Conservation (phyloP, 2,113 vertebrate species). For the Gymnogyps californianus region DNA sequence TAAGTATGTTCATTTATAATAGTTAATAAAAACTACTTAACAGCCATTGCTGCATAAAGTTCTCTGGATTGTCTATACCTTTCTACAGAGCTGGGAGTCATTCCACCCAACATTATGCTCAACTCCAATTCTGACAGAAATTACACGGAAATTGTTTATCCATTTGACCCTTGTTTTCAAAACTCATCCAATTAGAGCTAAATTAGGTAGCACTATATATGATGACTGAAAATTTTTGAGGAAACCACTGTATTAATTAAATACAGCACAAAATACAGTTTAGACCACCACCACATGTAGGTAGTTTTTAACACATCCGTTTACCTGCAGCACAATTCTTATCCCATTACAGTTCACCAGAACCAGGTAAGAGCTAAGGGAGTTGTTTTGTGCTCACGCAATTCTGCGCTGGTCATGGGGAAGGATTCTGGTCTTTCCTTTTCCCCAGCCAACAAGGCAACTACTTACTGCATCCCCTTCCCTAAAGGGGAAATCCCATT, state of each 20-base stretch:
- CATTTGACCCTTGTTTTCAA: background rate
- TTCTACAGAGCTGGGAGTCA: background rate
- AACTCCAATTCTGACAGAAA: background rate
- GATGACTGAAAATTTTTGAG: background rate
- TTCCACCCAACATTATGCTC: background rate
- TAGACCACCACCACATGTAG: background rate
- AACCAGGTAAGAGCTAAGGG: background rate
- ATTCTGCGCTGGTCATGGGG: background rate
- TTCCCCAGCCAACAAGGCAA: rapidly evolving
- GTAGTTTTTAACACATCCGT: background rate
- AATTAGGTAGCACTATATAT: background rate
- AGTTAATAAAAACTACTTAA: background rate
- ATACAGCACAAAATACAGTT: background rate
- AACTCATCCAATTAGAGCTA: background rate
- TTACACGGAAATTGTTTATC: background rate
- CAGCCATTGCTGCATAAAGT: background rate
- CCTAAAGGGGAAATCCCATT: background rate
- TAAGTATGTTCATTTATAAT: background rate
- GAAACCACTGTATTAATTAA: background rate
- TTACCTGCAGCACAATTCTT: background rate
- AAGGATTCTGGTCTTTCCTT: background rate
- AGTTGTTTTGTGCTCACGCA: background rate
- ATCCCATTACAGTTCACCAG: background rate
- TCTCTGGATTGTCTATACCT: background rate
- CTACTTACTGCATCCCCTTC: background rate